These are phyloP conservation scores for Crematogaster levior DNA, from an alignment of 2,888 invertebrate genomes.

Conservation along the genomic window DNA sequence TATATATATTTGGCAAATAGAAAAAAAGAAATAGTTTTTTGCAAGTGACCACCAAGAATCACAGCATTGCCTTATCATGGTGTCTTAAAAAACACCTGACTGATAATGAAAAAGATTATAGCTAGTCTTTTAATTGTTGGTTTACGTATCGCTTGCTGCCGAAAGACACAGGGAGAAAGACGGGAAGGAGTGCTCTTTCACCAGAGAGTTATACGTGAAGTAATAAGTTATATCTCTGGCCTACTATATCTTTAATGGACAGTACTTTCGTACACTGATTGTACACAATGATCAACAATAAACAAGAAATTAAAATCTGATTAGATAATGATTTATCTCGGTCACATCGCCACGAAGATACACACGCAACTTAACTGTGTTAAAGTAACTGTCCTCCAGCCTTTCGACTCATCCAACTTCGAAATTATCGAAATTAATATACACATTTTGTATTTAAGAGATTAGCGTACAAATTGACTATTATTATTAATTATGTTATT, in stretches of 20 bases:
- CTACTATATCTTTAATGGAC: constrained; percentile 65
- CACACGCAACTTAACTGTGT: constrained; percentile 14
- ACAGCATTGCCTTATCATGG: constrained; percentile 83
- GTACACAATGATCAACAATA: constrained; percentile 66
- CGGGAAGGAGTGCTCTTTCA: constrained; percentile 46
- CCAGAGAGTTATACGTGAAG: constrained; percentile 56
- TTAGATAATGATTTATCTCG: constrained; percentile 61
- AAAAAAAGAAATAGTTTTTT: constrained; percentile 47
- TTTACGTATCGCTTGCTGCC: constrained; percentile 77
- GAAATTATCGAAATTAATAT: constrained; percentile 41
- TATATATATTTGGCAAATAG: constrained; percentile 48
- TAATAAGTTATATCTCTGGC: constrained; percentile 69
- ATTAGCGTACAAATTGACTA: constrained; percentile 21
- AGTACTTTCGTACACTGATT: constrained; percentile 70
- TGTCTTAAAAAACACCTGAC: constrained; percentile 80
- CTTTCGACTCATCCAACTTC: constrained; percentile 13
- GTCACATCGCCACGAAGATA: constrained; percentile 39
- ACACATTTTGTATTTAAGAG: constrained; percentile 25
- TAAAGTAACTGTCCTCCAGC: constrained; percentile 32
- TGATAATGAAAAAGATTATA: constrained; percentile 78
- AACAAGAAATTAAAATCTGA: constrained; percentile 58
- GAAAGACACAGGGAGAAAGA: constrained; percentile 60
- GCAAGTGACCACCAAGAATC: constrained; percentile 79
- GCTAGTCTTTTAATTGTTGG: constrained; percentile 82
- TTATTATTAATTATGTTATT: constrained; percentile 1